Base-by-base conservation (phyloP, 2,888 invertebrate genomes). In the Zhengitettix transpicula region DNA sequence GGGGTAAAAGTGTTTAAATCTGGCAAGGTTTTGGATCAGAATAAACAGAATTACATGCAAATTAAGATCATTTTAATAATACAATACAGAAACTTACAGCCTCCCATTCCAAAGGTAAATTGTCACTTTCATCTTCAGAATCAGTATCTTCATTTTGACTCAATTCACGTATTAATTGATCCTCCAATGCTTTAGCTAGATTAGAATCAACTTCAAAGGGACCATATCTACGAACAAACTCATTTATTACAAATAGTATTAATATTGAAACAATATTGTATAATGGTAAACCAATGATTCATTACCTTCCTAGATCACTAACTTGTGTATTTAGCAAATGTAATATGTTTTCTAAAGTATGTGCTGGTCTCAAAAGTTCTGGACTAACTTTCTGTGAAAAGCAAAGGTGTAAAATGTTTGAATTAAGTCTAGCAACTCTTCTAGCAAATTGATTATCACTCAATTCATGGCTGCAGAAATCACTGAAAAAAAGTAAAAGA, bases 71-170 rank as follows among this genome's bases (percentile, higher is more conserved):
- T 28, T 2, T 28, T 28, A 55, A 40, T 14, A 17, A 47, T 16
- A 28, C 28, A 5, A 28, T 28, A 28, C 28, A 28, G 3, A 28
- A 28, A 47, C 77, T 73, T 70, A 89, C 86, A 60, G 84, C 81
- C 74, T 89, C 89, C 88, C 89, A 89, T 69, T 87, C 93, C 74
- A 83, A 82, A 67, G 83, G 81, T 62, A 88, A 78, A 57, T 83
- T 82, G 68, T 89, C 88, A 64, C 84, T 76, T 62, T 76, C 80
- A 64, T 84, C 85, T 65, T 85, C 84, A 1, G 83, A 83, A 69
- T 83, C 82, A 1, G 82, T 82, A 67, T 83, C 82, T 59, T 82
- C 83, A 61, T 75, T 77, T 57, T 79, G 79, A 65, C 81, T 81
- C 61, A 84, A 74, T 70, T 83, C 81, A 60, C 78, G 74, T 41